These are phyloP conservation scores for Allygus modestus DNA, from an alignment of 2,888 invertebrate genomes.

Conservation along the genomic window DNA sequence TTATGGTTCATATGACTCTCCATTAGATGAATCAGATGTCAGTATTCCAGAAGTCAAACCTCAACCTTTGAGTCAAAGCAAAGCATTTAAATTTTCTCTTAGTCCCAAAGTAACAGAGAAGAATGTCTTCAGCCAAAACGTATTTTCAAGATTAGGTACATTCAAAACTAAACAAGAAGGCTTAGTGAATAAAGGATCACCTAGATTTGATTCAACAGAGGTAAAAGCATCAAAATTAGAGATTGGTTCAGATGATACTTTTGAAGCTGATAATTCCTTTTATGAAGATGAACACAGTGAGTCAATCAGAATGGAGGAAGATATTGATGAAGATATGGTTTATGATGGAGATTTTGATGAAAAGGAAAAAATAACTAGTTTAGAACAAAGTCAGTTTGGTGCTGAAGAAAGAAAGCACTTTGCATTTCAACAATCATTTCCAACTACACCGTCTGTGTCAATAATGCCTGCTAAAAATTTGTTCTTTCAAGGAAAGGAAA, in stretches of 20 bases:
- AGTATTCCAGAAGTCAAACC: not conserved
- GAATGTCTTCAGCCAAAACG: not conserved
- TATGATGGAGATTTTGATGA: not conserved
- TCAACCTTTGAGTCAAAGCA: not conserved
- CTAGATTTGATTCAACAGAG: not conserved
- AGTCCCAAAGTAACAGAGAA: constrained; percentile 2
- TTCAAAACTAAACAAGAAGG: not conserved
- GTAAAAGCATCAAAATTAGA: not conserved
- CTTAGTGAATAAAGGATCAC: not conserved
- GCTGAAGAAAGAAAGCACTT: not conserved
- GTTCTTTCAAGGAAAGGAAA: not conserved
- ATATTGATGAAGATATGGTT: constrained; percentile 26
- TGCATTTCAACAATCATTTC: not conserved
- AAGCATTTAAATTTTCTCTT: constrained; percentile 46
- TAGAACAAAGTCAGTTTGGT: not conserved
- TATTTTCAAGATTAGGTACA: constrained; percentile 25
- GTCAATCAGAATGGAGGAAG: not conserved
- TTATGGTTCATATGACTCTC: constrained; percentile 44
- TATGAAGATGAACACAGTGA: not conserved
- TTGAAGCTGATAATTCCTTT: not conserved
- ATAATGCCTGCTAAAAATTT: not conserved
- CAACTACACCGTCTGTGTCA: not conserved
- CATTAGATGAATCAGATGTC: constrained; percentile 34
- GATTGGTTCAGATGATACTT: not conserved
- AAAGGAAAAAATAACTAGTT: not conserved